Evolutionary conservation across 1,140 invertebrate species (phyloP).

Genomic region (Camponotus vicinus): DNA sequence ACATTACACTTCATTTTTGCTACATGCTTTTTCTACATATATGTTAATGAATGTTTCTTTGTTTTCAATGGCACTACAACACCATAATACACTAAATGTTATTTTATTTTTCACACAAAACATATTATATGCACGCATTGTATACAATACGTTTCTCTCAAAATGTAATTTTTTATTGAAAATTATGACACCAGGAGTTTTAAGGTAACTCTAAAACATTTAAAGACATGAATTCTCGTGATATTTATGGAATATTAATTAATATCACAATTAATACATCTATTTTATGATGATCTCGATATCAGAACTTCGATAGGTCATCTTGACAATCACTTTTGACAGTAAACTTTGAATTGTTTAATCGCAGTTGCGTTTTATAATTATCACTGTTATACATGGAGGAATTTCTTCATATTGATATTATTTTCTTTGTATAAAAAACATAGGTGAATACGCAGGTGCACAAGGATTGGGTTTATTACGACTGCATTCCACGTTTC

Average conservation of each 20-base stretch:
- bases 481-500: conserved; percentile 98
- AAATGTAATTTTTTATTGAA: conserved; percentile 40
- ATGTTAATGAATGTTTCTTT: conserved; percentile 3
- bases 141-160: conserved; percentile 26
- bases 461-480: conserved; percentile 97
- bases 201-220: conserved; percentile 54
- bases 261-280: conserved; percentile 15
- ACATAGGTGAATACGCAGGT: conserved; percentile 93
- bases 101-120: conserved; percentile 18
- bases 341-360: conserved; percentile 29
- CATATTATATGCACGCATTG: conserved; percentile 25
- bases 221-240: conserved; percentile 42
- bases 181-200: neutral
- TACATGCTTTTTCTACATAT: conserved; percentile 36
- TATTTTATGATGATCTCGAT: conserved; percentile 39
- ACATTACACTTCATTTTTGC: conserved; percentile 24
- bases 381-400: neutral
- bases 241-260: neutral
- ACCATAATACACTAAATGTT: conserved; percentile 11
- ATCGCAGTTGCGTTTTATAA: conserved; percentile 48
- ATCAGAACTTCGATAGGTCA: conserved; percentile 60
- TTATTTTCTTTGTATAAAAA: conserved; percentile 11
- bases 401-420: conserved; percentile 14
- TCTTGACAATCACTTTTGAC: conserved; percentile 28
- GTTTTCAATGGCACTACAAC: conserved; percentile 35